Conservation (phyloP, 2,797 vertebrate species). For the Sorex maritimensis region DNA sequence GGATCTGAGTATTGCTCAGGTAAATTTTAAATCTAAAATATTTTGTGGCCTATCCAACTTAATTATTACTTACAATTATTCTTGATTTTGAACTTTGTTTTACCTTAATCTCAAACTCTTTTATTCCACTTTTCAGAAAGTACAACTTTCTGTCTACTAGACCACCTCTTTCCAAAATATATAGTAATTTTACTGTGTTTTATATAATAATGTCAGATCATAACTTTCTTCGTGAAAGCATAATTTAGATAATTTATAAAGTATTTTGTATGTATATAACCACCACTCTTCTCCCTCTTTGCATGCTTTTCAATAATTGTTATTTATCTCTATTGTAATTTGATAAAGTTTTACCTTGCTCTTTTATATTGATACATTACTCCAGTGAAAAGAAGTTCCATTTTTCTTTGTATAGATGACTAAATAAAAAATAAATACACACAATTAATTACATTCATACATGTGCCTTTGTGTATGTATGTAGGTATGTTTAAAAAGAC, state of each 20-base stretch:
- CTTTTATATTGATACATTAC: background rate
- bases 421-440: no score
- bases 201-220: constrained; percentile 22
- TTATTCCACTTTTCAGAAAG: constrained; percentile 57
- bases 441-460: no score
- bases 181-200: background rate
- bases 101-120: constrained; percentile 78
- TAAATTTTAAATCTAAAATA: constrained; percentile 85
- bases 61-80: constrained; percentile 87
- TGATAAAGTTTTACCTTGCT: background rate
- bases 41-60: constrained; percentile 84
- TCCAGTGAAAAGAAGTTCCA: background rate
- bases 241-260: constrained; percentile 1
- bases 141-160: constrained; percentile 76
- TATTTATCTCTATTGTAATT: background rate
- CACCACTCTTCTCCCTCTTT: background rate
- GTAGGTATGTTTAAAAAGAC: no score
- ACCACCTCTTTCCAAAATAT: constrained; percentile 59
- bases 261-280: background rate
- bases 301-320: background rate
- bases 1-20: constrained; percentile 76
- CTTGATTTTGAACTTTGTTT: constrained; percentile 79
- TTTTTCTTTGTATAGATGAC: no score
- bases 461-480: no score
- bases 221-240: constrained; percentile 63